Evolutionary conservation across 1,140 invertebrate genomes (phyloP), one percentile per base, ranked within the genome.

Genomic region (Pygmarrhopalites habei): DNA sequence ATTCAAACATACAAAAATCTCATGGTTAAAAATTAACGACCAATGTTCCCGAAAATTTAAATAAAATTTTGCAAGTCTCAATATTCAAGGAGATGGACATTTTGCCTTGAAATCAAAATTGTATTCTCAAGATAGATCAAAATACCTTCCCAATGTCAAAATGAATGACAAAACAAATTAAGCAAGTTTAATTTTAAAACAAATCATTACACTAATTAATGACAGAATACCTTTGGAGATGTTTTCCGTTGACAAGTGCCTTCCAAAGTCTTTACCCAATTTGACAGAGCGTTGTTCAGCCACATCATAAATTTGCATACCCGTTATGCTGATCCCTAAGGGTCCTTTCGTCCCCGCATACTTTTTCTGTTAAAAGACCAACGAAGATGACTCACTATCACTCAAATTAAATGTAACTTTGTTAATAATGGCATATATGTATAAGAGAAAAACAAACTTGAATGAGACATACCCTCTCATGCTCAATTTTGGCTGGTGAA

Each of bases 401-500:
- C 29, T 26, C 7, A 29, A 30, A 55, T n/a, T n/a, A n/a, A n/a
- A n/a, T n/a, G n/a, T n/a, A n/a, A n/a, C n/a, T n/a, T n/a, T n/a
- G n/a, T n/a, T n/a, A n/a, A n/a, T n/a, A n/a, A n/a, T n/a, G n/a
- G n/a, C n/a, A n/a, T n/a, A n/a, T n/a, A n/a, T n/a, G n/a, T n/a
- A n/a, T n/a, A n/a, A n/a, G n/a, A n/a, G n/a, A n/a, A n/a, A n/a
- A n/a, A n/a, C n/a, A n/a, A n/a, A n/a, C n/a, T n/a, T n/a, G n/a
- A n/a, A n/a, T n/a, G n/a, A n/a, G n/a, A 32, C 43, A 32, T 35
- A 66, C 64, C 23, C 66, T 72, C 71, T 82, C 80, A 47, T 74
- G 64, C 23, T 69, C 58, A 57, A 76, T 76, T 73, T 83, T 82
- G 25, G 77, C 77, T 30, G 72, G 62, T 15, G 70, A 72, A 2